These are phyloP conservation scores for Pelobates cultripes DNA, from an alignment of 2,797 vertebrate genomes.

Conservation along the genomic window DNA sequence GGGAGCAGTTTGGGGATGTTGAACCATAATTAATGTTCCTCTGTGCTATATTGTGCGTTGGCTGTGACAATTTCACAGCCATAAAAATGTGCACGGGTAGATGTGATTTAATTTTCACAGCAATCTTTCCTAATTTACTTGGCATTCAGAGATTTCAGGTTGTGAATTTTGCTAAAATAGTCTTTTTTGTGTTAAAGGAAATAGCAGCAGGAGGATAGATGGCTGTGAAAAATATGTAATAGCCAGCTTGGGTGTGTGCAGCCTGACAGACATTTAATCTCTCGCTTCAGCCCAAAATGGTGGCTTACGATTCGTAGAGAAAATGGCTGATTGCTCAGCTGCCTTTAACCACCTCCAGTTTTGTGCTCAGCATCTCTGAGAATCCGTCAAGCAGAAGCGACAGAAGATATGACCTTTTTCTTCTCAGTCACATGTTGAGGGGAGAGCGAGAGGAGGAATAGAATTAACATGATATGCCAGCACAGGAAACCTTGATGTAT, in stretches of 20 bases:
- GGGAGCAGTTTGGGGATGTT: background rate
- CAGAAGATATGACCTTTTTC: constrained; percentile 75
- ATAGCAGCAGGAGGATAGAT: constrained; percentile 37
- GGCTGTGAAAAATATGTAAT: constrained; percentile 46
- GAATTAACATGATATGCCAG: constrained; percentile 60
- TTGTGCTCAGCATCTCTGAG: constrained; percentile 63
- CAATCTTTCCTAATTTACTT: constrained; percentile 12
- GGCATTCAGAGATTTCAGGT: constrained; percentile 23
- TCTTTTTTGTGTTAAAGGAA: background rate
- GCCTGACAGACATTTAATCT: constrained; percentile 56
- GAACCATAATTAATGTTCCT: too few species aligned
- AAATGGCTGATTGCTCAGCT: constrained; percentile 70
- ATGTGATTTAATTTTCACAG: constrained; percentile 10
- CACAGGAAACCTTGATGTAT: constrained; percentile 61
- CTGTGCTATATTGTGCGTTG: background rate
- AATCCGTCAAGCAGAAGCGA: constrained; percentile 70
- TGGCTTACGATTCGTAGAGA: constrained; percentile 71
- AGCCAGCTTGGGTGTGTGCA: constrained; percentile 58
- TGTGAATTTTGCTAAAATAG: constrained; percentile 45
- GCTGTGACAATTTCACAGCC: constrained; percentile 9
- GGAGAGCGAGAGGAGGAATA: constrained; percentile 60
- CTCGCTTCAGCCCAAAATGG: constrained; percentile 68
- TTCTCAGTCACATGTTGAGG: constrained; percentile 57
- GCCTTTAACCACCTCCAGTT: constrained; percentile 69
- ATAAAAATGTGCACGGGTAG: constrained; percentile 3